These are phyloP conservation scores for Bergia sp. DNA, from an alignment of 92 coral and sea anemone species.

Conservation along the genomic window DNA sequence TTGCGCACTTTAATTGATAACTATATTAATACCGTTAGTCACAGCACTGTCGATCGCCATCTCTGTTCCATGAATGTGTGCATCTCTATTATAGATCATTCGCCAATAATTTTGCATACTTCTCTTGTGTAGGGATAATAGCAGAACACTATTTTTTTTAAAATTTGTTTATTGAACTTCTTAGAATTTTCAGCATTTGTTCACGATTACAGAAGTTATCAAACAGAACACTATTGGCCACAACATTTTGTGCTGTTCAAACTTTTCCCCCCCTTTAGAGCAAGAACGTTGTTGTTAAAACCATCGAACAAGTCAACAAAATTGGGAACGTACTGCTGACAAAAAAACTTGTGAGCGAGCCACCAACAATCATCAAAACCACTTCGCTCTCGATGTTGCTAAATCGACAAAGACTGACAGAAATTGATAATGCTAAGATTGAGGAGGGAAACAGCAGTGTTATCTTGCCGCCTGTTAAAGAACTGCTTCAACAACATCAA, in stretches of 20 bases:
- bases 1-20: too few species aligned
- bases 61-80: too few species aligned
- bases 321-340: constrained; percentile 13
- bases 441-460: constrained; percentile 20
- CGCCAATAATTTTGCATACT: too few species aligned
- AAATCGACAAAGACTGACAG: constrained; percentile 13
- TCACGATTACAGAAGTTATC: too few species aligned
- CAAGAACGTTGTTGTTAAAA: background rate
- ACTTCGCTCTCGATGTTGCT: constrained; percentile 1
- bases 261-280: background rate
- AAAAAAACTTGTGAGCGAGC: constrained; percentile 19
- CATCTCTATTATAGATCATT: too few species aligned
- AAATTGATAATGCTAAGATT: background rate
- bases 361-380: constrained; percentile 5
- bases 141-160: too few species aligned
- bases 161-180: too few species aligned
- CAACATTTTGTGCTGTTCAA: background rate
- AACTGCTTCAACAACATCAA: background rate
- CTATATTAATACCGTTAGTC: background rate
- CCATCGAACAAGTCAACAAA: background rate
- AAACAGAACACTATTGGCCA: too few species aligned
- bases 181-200: too few species aligned
- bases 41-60: background rate
- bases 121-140: too few species aligned
- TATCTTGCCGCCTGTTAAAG: background rate